Base-by-base conservation (phyloP, 2,888 invertebrate species). In the Drosophila antonietae region DNA sequence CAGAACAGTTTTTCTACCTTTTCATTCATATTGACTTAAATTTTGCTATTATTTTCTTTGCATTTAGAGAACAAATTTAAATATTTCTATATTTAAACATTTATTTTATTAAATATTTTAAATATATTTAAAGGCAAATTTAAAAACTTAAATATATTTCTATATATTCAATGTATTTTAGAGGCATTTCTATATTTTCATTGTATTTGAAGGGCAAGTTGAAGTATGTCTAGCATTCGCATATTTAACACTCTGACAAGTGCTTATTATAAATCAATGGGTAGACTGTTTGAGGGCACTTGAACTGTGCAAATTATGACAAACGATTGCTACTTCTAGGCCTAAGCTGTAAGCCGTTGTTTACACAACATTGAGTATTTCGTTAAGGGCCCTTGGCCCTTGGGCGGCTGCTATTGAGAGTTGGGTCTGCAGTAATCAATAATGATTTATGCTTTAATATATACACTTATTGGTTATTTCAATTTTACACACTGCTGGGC, bases 361-460 rank as follows among this genome's bases (percentile, higher is more conserved):
- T 57, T 53, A 56, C 58, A 59, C 59, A 49, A 20, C 52, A 62
- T 49, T 63, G 46, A 68, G 64, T 43, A 44, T 57, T 33, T 63
- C 44, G 55, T 63, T 63, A 47, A 7, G 28, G 52, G 20, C 52
- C 31, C 20, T 64, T 28, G 56, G 20, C 52, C 31, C 23, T 64
- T 28, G 39, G 15, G 20, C 55, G 18, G 18, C 49, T 31, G 2
- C 52, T 46, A 12, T 41, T n/a, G n/a, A 37, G 35, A 31, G 33
- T 39, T 33, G 51, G n/a, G 51, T 7, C 39, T 37, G 15, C 47
- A 33, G 56, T 60, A 69, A 74, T 79, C 76, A 69, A 79, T 74
- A 76, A 63, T 79, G 75, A 76, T 76, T 79, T 69, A 79, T 76
- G 79, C 49, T 60, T 56, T n/a, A 52, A 55, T 58, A 57, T 41